A percentile compares a stretch with the other conserved stretches of the same genome.
These are phyloP conservation scores for Mercenaria mercenaria DNA, from an alignment of 1,140 invertebrate species.

Conservation along the genomic window DNA sequence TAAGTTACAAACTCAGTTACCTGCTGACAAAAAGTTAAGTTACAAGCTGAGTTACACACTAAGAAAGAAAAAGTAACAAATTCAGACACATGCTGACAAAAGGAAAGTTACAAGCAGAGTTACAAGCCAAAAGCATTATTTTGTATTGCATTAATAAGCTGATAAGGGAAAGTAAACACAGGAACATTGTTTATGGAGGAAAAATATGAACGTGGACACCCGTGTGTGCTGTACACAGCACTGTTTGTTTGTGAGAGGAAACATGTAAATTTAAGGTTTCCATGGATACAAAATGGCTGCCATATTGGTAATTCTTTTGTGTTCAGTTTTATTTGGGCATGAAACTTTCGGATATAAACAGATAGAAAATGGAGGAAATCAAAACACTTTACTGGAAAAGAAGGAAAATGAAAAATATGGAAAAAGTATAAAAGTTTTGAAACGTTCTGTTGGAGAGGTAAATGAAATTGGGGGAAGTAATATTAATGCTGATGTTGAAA, in stretches of 20 bases:
- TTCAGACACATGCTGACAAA: too few species aligned
- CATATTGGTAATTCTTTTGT: background rate
- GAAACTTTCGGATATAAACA: background rate
- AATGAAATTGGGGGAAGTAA: conserved; percentile 25
- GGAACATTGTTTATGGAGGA: background rate
- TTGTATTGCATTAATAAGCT: too few species aligned
- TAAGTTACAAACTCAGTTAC: too few species aligned
- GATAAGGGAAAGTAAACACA: too few species aligned
- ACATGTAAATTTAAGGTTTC: background rate
- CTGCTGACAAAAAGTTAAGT: too few species aligned
- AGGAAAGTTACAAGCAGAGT: too few species aligned
- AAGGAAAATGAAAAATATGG: background rate
- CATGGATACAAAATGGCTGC: conserved; percentile 14
- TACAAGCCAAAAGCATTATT: too few species aligned
- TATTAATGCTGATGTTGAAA: background rate
- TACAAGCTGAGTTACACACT: too few species aligned
- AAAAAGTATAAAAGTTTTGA: background rate
- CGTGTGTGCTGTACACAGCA: background rate
- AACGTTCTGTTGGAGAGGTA: background rate
- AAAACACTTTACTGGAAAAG: background rate
- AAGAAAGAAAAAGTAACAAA: too few species aligned
- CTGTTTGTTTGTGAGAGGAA: background rate
- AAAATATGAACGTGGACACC: background rate
- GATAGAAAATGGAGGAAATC: background rate
- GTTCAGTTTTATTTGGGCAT: background rate